Percentiles rank a stretch among this genome's conserved stretches.
These are phyloP conservation scores for Drosophila takahashii DNA, from an alignment of 1,140 invertebrate species.

Conservation along the genomic window DNA sequence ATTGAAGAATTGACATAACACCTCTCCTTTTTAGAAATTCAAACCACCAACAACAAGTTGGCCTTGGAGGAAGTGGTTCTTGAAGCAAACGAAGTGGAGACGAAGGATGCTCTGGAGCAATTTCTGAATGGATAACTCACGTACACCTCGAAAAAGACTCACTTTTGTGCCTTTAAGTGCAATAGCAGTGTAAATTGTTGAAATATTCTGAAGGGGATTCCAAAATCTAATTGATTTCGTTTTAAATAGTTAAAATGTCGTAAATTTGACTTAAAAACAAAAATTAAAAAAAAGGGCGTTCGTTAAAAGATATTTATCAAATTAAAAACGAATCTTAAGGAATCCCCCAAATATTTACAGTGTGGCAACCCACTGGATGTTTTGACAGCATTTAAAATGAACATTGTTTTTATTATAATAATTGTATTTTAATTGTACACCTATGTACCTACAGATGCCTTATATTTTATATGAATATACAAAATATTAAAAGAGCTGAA, in stretches of 20 bases:
- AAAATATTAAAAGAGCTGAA: background rate
- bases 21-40: conserved; percentile 46
- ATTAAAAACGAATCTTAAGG: background rate
- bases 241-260: background rate
- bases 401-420: conserved; percentile 4
- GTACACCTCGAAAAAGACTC: background rate
- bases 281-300: background rate
- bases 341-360: background rate
- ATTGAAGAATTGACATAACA: background rate
- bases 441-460: background rate
- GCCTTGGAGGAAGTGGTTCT: conserved; percentile 86
- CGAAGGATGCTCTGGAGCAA: conserved; percentile 85
- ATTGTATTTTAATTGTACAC: background rate
- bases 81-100: conserved; percentile 83
- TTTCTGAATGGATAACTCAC: conserved; percentile 85
- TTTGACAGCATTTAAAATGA: conserved; percentile 6
- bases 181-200: conserved; percentile 34
- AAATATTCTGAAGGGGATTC: conserved; percentile 5
- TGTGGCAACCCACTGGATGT: conserved; percentile 12
- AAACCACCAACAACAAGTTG: conserved; percentile 60
- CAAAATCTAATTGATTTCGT: background rate
- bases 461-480: conserved; percentile 17
- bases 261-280: background rate
- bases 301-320: background rate
- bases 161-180: conserved; percentile 46